Evolutionary conservation across 2,888 invertebrate genomes (phyloP), one percentile per base, ranked within the genome.

Genomic region (Eristalis arbustorum): DNA sequence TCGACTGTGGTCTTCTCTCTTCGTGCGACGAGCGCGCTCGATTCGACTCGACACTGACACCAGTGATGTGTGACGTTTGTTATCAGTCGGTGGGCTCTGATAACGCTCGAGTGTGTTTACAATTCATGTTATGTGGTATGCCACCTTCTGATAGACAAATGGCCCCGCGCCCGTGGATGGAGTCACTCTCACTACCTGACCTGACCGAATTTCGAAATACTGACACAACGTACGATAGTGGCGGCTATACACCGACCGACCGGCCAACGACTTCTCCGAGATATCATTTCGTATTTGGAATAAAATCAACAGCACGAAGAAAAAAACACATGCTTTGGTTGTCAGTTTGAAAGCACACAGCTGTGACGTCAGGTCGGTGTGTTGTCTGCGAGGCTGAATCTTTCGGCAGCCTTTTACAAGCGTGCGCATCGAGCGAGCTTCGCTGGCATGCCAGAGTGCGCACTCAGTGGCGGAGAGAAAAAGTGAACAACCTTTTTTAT

Each of bases 151-250:
- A 37, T 13, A 13, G 37, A 37, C 13, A 37, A 11, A 37, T 3
- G 25, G 3, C 37, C 11, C 34, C 34, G n/a, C n/a, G n/a, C n/a
- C n/a, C n/a, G n/a, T n/a, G n/a, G n/a, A 25, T 37, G 11, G 13
- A 13, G 37, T n/a, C n/a, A n/a, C 13, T 13, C 37, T 37, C 37
- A 31, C 74, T 78, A 87, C 83, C 87, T 87, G 87, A 87, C 87
- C 87, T 87, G 83, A 79, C 87, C 79, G 79, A 87, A 83, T 83
- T 87, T 87, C 63, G 56, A 83, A 83, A 79, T 67, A 78, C 14
- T 23, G 22, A 23, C 49, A 49, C 25, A 14, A 56, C 71, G 56
- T 28, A 13, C 61, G 49, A 57, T 62, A 74, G 49, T 13, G n/a
- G 14, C 14, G 25, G 13, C 23, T 4, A 23, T 28, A 59, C 14